Evolutionary conservation across 2,113 vertebrate species (phyloP).

Genomic region (Pimephales promelas): DNA sequence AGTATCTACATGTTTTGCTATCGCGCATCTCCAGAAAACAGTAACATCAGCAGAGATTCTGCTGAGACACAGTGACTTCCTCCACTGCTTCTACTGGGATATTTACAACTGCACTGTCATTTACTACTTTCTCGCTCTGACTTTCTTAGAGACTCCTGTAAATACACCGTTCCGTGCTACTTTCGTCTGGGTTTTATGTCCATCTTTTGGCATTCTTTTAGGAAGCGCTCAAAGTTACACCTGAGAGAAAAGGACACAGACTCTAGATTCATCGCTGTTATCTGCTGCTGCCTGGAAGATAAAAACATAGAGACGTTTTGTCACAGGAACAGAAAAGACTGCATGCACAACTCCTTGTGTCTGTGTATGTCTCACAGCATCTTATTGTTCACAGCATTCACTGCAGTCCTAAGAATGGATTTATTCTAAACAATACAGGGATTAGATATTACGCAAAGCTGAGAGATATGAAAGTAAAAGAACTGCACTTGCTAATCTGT

Average conservation of each 20-base stretch:
- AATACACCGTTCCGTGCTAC: not conserved
- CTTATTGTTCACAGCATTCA: not conserved
- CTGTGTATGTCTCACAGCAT: not conserved
- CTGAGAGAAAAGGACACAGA: constrained; percentile 4
- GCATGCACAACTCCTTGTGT: not conserved
- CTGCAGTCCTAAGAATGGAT: constrained; percentile 1
- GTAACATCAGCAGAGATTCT: constrained; percentile 35
- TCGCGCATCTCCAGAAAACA: not conserved
- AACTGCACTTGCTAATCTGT: constrained; percentile 3
- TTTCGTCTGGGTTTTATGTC: constrained; percentile 31
- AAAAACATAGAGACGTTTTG: constrained; percentile 17
- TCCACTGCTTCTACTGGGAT: not conserved
- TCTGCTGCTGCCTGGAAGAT: constrained; percentile 2
- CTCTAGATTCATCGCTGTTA: constrained; percentile 23
- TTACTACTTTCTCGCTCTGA: constrained; percentile 4
- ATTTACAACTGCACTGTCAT: constrained; percentile 25
- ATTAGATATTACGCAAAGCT: constrained; percentile 23
- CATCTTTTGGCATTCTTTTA: constrained; percentile 21
- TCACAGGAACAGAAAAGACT: not conserved
- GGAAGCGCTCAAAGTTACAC: constrained; percentile 16
- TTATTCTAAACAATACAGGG: not conserved
- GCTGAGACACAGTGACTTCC: constrained; percentile 14
- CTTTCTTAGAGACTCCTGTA: constrained; percentile 15
- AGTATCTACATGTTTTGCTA: constrained; percentile 8
- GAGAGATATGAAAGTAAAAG: constrained; percentile 10